Evolutionary conservation across 2,888 invertebrate genomes (phyloP), one percentile per base, ranked within the genome.

Genomic region (Deilephila elpenor): DNA sequence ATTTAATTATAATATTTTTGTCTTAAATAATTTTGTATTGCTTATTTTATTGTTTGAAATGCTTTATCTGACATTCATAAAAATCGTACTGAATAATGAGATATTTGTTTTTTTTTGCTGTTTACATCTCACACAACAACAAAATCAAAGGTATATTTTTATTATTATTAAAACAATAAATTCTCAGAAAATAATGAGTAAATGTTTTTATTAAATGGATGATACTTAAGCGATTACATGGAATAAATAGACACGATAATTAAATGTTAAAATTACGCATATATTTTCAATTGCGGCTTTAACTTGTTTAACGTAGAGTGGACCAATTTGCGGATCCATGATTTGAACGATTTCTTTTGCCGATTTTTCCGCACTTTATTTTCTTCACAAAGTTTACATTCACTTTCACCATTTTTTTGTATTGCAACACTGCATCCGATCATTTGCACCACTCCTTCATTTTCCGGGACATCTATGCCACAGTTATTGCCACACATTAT

Each of bases 401-500:
- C 51, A 64, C 64, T 64, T 5, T 37, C 64, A 67, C 25, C 0
- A 44, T 5, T 67, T 20, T 29, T 51, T 5, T 25, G 25, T n/a
- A 59, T 59, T 44, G 79, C 77, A 64, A 71, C 77, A 71, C 80
- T 77, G n/a, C 73, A 76, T 74, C 80, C 79, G 44, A 84, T 77
- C 74, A 86, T 77, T 75, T 84, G 81, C 25, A 88, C 79, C 62
- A 72, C 80, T 20, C 89, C 89, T 59, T 59, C 78, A 73, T 89
- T 89, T 34, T 85, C 78, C 32, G 80, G 73, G 37, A 88, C 81
- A 32, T 84, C 82, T 11, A 88, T 76, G 25, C 77, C 80, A 76
- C 86, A 87, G 71, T 85, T 81, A 32, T 79, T 76, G 5, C 88
- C 89, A 20, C 86, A 78, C 76, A 88, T 79, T n/a, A 78, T 75